Evolutionary conservation across 1,140 invertebrate genomes (phyloP).

Genomic region (Aleiodes sp.): DNA sequence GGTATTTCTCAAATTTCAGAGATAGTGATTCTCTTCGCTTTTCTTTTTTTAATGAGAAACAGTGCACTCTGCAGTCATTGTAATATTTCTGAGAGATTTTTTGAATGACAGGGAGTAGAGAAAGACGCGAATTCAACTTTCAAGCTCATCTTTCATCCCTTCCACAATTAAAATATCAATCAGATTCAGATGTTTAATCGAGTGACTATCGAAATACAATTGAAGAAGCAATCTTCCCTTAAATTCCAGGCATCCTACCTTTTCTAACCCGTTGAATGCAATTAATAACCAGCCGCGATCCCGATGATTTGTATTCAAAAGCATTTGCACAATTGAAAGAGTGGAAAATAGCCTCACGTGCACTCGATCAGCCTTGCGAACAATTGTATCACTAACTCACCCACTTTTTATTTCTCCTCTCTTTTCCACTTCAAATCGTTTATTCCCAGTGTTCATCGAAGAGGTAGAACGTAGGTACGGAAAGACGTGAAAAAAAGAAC

Average conservation of each 20-base stretch:
- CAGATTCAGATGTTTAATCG: too few species aligned
- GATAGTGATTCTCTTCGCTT: neutral
- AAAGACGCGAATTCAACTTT: too few species aligned
- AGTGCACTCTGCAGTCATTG: neutral
- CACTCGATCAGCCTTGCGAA: slow-evolving; percentile 20
- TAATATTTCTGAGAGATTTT: neutral
- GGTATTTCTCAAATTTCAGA: neutral
- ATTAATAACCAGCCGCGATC: too few species aligned
- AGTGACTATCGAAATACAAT: too few species aligned
- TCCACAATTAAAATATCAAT: too few species aligned
- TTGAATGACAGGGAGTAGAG: too few species aligned
- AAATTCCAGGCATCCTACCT: too few species aligned
- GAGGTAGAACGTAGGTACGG: neutral
- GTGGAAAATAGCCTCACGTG: slow-evolving; percentile 18
- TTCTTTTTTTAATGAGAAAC: neutral
- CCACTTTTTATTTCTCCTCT: neutral
- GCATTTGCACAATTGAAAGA: too few species aligned
- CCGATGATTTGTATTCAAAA: too few species aligned
- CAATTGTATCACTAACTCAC: slow-evolving; percentile 15
- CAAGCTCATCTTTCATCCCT: too few species aligned
- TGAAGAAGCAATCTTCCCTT: too few species aligned
- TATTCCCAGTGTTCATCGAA: neutral
- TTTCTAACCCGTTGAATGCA: too few species aligned
- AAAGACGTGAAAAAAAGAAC: slow-evolving; percentile 5
- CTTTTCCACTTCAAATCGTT: slow-evolving; percentile 3